Percentiles rank a stretch among this genome's conserved stretches.
These are phyloP conservation scores for Intellagama lesueurii DNA, from an alignment of 2,797 vertebrate genomes.

Conservation along the genomic window DNA sequence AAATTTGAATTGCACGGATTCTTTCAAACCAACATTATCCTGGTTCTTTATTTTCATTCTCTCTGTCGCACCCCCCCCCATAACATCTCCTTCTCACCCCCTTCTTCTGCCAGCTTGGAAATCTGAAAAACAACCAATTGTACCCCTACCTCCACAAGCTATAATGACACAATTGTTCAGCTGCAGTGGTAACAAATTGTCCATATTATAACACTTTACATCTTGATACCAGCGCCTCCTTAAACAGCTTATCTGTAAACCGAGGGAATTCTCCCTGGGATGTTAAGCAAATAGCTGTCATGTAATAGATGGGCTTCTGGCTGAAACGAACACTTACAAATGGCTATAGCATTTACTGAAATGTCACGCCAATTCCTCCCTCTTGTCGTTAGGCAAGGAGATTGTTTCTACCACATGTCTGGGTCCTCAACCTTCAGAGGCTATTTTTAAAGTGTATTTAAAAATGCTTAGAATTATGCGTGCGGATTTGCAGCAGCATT, in stretches of 20 bases:
- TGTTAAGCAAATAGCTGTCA: slow-evolving; percentile 70
- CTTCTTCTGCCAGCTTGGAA: slow-evolving; percentile 8
- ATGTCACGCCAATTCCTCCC: slow-evolving; percentile 77
- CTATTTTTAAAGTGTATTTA: slow-evolving; percentile 71
- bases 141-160: slow-evolving; percentile 27
- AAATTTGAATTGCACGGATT: slow-evolving; percentile 1
- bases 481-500: neutral
- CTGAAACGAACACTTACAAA: slow-evolving; percentile 80
- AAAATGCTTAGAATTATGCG: neutral
- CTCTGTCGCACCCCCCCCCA: neutral
- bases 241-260: slow-evolving; percentile 65
- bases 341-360: slow-evolving; percentile 80
- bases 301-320: slow-evolving; percentile 74
- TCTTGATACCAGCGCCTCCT: slow-evolving; percentile 66
- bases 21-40: neutral
- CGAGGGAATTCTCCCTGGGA: slow-evolving; percentile 63
- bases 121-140: slow-evolving; percentile 4
- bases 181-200: slow-evolving; percentile 67
- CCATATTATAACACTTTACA: slow-evolving; percentile 73
- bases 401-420: slow-evolving; percentile 63
- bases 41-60: neutral
- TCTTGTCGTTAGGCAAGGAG: slow-evolving; percentile 76
- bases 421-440: slow-evolving; percentile 69
- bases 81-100: neutral
- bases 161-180: slow-evolving; percentile 55